A percentile compares a stretch with the other conserved stretches of the same genome.
Conservation (phyloP, 2,888 invertebrate genomes). For the Coleophora deauratella region DNA sequence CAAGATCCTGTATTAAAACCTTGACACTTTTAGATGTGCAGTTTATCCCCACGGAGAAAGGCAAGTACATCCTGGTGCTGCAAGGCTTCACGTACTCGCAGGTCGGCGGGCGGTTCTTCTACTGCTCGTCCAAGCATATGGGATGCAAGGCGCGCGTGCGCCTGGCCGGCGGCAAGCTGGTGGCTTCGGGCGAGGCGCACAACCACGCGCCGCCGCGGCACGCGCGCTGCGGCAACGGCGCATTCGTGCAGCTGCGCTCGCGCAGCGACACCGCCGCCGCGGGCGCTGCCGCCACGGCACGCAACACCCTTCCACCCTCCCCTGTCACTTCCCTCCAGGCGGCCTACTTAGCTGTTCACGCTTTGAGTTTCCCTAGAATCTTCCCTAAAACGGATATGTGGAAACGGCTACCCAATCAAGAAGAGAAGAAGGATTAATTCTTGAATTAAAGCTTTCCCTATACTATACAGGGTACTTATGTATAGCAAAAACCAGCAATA, state of each 20-base stretch:
- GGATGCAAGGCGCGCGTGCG: slow-evolving; percentile 61
- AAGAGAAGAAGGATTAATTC: slow-evolving; percentile 43
- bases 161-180: slow-evolving; percentile 48
- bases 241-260: slow-evolving; percentile 61
- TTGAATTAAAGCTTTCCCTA: background rate
- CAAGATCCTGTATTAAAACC: no score
- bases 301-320: slow-evolving; percentile 32
- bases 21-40: slow-evolving; percentile 53
- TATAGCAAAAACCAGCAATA: background rate
- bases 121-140: slow-evolving; percentile 67
- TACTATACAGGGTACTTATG: no score
- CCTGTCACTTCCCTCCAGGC: slow-evolving; percentile 38
- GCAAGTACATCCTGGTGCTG: slow-evolving; percentile 63
- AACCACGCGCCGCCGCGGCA: slow-evolving; percentile 65
- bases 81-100: slow-evolving; percentile 65
- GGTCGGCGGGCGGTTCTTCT: slow-evolving; percentile 64
- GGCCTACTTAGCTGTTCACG: slow-evolving; percentile 48
- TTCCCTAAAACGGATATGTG: slow-evolving; percentile 61
- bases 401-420: slow-evolving; percentile 42
- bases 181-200: slow-evolving; percentile 56
- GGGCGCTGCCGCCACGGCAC: slow-evolving; percentile 20
- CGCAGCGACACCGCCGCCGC: no score
- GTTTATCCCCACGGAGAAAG: slow-evolving; percentile 69
- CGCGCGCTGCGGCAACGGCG: slow-evolving; percentile 65
- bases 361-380: slow-evolving; percentile 54